These are phyloP conservation scores for Crotalus tigris DNA, from an alignment of 2,113 vertebrate genomes.

Conservation along the genomic window DNA sequence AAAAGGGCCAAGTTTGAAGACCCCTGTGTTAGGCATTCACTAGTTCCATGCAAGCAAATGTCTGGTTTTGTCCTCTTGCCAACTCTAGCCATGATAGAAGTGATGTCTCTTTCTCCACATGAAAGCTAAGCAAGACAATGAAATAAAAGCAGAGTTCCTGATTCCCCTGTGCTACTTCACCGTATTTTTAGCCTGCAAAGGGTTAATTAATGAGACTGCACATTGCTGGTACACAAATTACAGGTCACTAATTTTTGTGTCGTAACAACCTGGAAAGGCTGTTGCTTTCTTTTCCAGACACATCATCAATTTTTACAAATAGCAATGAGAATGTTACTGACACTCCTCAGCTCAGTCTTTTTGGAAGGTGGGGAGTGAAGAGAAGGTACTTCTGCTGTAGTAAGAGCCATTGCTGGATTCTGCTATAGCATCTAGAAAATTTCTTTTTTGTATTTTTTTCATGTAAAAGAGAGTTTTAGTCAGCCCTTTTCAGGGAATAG, in stretches of 20 bases:
- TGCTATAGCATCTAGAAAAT: neutral
- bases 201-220: neutral
- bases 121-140: neutral
- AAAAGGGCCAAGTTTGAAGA: no score
- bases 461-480: neutral
- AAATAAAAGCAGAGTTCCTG: neutral
- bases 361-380: neutral
- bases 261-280: neutral
- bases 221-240: neutral
- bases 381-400: neutral
- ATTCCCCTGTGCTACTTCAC: neutral
- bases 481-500: neutral
- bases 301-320: neutral
- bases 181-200: neutral
- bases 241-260: neutral
- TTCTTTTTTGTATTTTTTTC: neutral
- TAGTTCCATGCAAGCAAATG: neutral
- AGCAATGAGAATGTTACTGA: neutral
- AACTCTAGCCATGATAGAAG: neutral
- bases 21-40: neutral
- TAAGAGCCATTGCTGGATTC: neutral
- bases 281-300: neutral
- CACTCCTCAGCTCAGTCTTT: neutral
- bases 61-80: neutral
- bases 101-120: neutral